phyloP scores from a whole-genome alignment of 2,888 invertebrate genomes.

The Drosophila demipolita region DNA sequence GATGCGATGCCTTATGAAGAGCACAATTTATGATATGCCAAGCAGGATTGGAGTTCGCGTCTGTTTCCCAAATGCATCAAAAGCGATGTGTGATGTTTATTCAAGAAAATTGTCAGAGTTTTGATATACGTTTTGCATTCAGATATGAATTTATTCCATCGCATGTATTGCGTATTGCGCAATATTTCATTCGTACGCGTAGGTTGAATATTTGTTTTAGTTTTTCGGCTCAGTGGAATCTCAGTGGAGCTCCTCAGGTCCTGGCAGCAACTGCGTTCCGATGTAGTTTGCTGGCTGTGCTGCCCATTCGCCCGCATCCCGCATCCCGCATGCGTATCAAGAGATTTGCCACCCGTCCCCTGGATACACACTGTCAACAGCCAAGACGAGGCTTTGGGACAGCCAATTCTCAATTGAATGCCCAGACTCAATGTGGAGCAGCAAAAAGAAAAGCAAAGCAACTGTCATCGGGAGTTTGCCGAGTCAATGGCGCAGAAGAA shows the following conservation, averaged over 20 bases:
- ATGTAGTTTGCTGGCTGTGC: constrained; percentile 52
- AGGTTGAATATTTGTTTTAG: constrained; percentile 24
- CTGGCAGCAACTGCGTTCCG: constrained; percentile 28
- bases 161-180: not conserved
- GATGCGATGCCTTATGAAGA: constrained; percentile 1
- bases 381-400: constrained; percentile 27
- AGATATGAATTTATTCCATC: constrained; percentile 11
- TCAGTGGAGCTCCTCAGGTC: constrained; percentile 12
- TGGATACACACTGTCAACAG: constrained; percentile 32
- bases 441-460: constrained; percentile 23
- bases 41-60: constrained; percentile 8
- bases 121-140: constrained; percentile 16
- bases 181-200: not conserved
- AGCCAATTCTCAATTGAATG: constrained; percentile 42
- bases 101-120: not conserved
- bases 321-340: not conserved
- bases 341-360: not conserved
- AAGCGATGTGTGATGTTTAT: not conserved
- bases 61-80: not conserved
- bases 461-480: constrained; percentile 64
- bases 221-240: constrained; percentile 23
- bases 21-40: constrained; percentile 33
- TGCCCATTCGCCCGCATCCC: not conserved
- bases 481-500: constrained; percentile 72
- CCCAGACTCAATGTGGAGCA: constrained; percentile 11